Conservation (phyloP, 1,140 invertebrate species). For the Trachymyrmex cornetzi region DNA sequence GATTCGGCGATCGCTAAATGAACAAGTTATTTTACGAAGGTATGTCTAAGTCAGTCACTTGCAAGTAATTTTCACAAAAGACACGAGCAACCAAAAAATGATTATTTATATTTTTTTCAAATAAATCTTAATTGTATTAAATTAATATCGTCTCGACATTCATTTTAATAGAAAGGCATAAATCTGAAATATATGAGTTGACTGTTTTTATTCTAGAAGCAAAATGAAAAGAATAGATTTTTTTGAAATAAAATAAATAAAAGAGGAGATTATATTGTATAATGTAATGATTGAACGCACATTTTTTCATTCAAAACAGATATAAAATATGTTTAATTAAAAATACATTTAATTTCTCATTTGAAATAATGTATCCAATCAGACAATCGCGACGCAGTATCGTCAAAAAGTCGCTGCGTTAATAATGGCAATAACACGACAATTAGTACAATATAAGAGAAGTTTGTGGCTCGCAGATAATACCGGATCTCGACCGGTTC, state of each 20-base stretch:
- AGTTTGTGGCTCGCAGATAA: neutral
- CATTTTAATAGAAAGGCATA: neutral
- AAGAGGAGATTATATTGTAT: neutral
- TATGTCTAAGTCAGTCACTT: neutral
- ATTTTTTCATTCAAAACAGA: neutral
- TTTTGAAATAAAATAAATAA: neutral
- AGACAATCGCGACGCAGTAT: neutral
- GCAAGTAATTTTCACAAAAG: neutral
- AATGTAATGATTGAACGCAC: neutral
- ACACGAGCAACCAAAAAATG: neutral
- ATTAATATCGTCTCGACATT: neutral
- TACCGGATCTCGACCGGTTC: constrained; percentile 34
- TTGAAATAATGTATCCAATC: constrained; percentile 28
- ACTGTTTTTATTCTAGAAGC: neutral
- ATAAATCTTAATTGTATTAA: neutral
- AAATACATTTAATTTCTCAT: neutral
- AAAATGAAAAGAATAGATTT: neutral
- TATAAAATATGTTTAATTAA: neutral
- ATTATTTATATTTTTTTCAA: constrained; percentile 3
- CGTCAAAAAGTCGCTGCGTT: constrained; percentile 2
- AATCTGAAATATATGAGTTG: neutral
- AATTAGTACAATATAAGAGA: constrained; percentile 38
- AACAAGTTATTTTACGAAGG: constrained; percentile 38
- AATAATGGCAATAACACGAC: constrained; percentile 41
- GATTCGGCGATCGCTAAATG: constrained; percentile 27